Evolutionary conservation across 1,140 invertebrate species (phyloP).

Genomic region (Dinoponera quadriceps): DNA sequence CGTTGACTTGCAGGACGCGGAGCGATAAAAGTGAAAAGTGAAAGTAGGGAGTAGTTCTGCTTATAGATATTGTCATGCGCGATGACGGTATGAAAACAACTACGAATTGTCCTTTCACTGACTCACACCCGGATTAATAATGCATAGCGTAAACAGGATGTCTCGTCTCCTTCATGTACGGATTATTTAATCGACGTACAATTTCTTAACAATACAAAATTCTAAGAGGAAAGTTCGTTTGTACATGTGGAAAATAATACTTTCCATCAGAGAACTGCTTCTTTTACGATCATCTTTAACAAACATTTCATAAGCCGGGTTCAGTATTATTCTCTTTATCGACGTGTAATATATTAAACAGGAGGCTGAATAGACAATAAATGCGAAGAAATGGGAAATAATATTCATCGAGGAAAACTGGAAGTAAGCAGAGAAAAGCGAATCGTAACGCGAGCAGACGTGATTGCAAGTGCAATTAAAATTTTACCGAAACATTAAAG

Average conservation of each 20-base stretch:
- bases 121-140: conserved; percentile 47
- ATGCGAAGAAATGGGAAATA: not conserved
- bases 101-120: conserved; percentile 39
- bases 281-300: not conserved
- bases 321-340: not conserved
- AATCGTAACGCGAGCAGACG: not conserved
- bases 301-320: not conserved
- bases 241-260: too few relatives aligned
- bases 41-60: conserved; percentile 44
- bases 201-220: conserved; percentile 2
- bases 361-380: not conserved
- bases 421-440: not conserved
- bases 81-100: conserved; percentile 45
- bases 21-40: conserved; percentile 69
- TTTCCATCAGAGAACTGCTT: not conserved
- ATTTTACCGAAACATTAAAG: too few relatives aligned
- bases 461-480: too few relatives aligned
- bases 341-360: conserved; percentile 4
- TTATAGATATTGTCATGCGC: conserved; percentile 58
- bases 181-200: not conserved
- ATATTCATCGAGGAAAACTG: too few relatives aligned
- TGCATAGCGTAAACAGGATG: not conserved
- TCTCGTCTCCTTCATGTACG: not conserved
- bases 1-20: conserved; percentile 55
- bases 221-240: too few relatives aligned